Conservation (phyloP, 2,797 vertebrate species). For the Propithecus perrieri region DNA sequence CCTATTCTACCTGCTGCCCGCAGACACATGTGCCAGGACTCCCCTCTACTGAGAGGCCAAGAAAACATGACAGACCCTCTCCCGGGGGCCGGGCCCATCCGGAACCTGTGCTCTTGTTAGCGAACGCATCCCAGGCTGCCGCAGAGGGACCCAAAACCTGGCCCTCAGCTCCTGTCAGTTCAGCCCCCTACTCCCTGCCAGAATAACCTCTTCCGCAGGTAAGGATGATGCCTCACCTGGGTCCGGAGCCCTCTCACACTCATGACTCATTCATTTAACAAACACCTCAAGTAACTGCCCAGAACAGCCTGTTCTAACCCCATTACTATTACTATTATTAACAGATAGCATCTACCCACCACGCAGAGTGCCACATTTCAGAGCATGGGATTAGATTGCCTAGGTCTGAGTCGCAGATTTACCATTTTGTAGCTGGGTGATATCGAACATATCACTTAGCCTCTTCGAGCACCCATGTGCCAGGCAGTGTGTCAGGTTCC, state of each 20-base stretch:
- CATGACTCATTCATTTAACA: slow-evolving; percentile 66
- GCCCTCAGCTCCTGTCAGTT: not conserved
- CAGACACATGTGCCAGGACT: not conserved
- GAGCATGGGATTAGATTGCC: not conserved
- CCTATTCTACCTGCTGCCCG: not conserved
- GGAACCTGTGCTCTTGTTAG: not conserved
- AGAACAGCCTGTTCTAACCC: slow-evolving; percentile 41
- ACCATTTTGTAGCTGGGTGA: not conserved
- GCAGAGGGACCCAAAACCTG: not conserved
- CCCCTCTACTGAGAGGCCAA: not conserved
- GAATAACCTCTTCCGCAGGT: not conserved
- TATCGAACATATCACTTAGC: not conserved
- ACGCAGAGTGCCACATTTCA: not conserved
- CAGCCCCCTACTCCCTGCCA: not conserved
- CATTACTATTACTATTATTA: not conserved
- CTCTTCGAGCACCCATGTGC: not conserved
- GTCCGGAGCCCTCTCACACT: not conserved
- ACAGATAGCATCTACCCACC: not conserved
- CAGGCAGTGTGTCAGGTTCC: not conserved
- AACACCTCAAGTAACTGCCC: slow-evolving; percentile 25
- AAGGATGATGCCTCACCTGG: not conserved
- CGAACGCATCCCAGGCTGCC: not conserved
- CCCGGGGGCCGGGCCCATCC: not conserved
- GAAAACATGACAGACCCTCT: not conserved
- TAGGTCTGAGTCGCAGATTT: not conserved